Percentiles rank a stretch among this genome's conserved stretches.
Conservation (phyloP, 2,113 vertebrate genomes). For the Clarias magur region DNA sequence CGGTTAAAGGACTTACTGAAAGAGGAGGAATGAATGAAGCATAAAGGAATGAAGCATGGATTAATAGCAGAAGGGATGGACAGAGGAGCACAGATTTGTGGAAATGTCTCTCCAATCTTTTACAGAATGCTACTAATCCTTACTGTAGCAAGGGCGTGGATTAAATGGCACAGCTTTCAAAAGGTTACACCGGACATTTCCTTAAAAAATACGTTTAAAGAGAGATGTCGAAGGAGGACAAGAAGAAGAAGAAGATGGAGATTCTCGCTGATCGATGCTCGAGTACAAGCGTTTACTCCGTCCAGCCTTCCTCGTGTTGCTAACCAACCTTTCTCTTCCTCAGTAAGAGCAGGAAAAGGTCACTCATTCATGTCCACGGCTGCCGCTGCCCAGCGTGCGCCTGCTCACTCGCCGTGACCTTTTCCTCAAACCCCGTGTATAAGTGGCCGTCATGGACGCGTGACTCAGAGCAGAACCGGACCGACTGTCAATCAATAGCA, state of each 20-base stretch:
- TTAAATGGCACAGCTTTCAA: neutral
- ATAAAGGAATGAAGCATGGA: neutral
- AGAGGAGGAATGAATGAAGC: neutral
- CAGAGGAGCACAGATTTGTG: neutral
- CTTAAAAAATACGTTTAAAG: neutral
- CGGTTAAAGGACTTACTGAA: neutral
- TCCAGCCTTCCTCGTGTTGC: slow-evolving; percentile 6
- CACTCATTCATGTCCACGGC: slow-evolving; percentile 47
- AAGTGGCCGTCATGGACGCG: neutral
- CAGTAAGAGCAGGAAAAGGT: slow-evolving; percentile 44
- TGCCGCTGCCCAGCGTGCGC: slow-evolving; percentile 22
- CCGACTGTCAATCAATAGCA: neutral
- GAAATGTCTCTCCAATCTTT: neutral
- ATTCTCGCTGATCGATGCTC: neutral
- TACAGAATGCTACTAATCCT: neutral
- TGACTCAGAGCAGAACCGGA: neutral
- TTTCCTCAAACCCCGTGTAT: slow-evolving; percentile 33
- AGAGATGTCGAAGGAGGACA: neutral
- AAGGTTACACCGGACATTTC: neutral
- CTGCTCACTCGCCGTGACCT: slow-evolving; percentile 42
- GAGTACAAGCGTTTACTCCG: neutral
- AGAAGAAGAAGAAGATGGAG: neutral
- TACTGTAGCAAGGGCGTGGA: neutral
- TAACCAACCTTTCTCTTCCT: slow-evolving; percentile 15
- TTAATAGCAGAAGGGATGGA: neutral